phyloP scores from a whole-genome alignment of 64 coral and sea anemone species.

The Montipora foliosa region DNA sequence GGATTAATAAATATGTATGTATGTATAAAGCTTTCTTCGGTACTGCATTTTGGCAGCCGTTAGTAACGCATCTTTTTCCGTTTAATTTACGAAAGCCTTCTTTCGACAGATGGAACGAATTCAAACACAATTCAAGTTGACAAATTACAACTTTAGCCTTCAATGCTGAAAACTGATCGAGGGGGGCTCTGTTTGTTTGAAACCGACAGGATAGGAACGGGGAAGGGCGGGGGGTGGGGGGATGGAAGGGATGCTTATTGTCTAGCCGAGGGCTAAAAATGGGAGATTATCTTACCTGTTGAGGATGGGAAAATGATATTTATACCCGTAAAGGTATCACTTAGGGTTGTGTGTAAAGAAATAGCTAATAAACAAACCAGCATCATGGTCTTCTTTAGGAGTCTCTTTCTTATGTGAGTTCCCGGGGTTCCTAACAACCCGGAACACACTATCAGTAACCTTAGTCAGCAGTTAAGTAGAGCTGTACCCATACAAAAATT shows the following conservation, averaged over 20 bases:
- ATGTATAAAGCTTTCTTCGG: not conserved
- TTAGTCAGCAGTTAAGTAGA: not conserved
- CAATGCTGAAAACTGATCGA: not conserved
- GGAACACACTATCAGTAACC: not conserved
- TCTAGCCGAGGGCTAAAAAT: not conserved
- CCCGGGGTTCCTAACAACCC: not conserved
- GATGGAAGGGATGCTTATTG: not conserved
- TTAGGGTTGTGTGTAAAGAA: not conserved
- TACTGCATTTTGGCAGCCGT: not conserved
- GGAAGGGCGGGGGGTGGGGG: not conserved
- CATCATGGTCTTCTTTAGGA: not conserved
- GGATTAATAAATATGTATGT: too few relatives aligned
- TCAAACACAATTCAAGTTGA: not conserved
- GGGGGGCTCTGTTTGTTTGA: not conserved
- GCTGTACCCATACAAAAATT: not conserved
- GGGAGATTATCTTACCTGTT: not conserved
- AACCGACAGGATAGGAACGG: not conserved
- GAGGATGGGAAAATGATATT: not conserved
- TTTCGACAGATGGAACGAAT: not conserved
- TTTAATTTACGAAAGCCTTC: not conserved
- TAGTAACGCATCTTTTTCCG: not conserved
- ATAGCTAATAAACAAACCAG: not conserved
- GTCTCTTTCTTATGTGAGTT: not conserved
- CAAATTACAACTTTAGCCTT: not conserved
- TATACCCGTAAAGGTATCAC: not conserved